A percentile compares a stretch with the other conserved stretches of the same genome.
These are phyloP conservation scores for Clepsis dumicolana DNA, from an alignment of 2,888 invertebrate species.

Conservation along the genomic window DNA sequence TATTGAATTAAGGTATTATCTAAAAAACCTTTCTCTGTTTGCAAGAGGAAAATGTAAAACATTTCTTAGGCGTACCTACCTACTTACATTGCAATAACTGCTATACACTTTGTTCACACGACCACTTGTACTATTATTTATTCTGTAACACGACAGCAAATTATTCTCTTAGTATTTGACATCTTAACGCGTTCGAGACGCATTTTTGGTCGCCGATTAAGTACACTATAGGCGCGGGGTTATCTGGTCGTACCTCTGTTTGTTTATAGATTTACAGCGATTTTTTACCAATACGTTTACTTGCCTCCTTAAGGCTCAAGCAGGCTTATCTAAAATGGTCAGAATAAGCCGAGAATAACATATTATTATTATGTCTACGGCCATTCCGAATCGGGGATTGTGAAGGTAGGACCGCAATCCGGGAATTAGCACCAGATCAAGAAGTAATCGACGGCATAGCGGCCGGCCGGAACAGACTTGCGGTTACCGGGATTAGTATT, in stretches of 20 bases:
- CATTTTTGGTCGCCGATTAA: no score
- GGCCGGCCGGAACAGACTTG: conserved; percentile 5
- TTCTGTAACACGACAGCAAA: no score
- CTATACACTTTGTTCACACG: no score
- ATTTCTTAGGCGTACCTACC: neutral
- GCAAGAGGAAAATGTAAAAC: neutral
- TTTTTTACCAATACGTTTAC: neutral
- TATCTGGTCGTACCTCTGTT: neutral
- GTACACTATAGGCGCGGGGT: neutral
- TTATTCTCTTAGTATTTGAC: no score
- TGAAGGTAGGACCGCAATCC: conserved; percentile 12
- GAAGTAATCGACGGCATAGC: conserved; percentile 8
- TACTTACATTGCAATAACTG: no score
- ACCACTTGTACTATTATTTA: no score
- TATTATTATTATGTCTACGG: conserved; percentile 3
- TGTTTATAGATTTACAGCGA: neutral
- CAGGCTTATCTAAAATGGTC: conserved; percentile 13
- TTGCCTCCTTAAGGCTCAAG: neutral
- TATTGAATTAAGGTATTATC: neutral
- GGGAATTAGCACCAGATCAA: conserved; percentile 20
- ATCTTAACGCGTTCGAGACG: no score
- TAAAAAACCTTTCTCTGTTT: neutral
- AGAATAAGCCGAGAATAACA: conserved; percentile 3
- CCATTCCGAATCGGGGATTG: conserved; percentile 3
- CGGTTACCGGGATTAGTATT: neutral